Percentiles rank a stretch among this genome's conserved stretches.
Evolutionary conservation across 2,797 vertebrate species (phyloP).

Genomic region (Hafferia zeledoni): DNA sequence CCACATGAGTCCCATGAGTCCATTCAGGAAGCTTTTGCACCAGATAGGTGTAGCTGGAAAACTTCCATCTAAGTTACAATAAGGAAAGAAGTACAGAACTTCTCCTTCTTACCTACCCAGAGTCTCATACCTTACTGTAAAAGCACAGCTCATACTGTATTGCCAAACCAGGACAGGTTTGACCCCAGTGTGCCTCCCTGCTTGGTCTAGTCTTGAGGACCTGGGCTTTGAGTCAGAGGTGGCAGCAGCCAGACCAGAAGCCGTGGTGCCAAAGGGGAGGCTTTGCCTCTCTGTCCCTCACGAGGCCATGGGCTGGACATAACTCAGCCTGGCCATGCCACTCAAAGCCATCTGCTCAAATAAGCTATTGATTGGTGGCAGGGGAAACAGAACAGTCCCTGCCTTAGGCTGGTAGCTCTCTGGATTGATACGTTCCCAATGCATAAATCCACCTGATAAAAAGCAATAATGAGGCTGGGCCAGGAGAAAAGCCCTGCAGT

Average conservation of each 20-base stretch:
- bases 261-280: not conserved
- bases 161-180: not conserved
- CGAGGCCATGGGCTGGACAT: not conserved
- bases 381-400: slow-evolving; percentile 2
- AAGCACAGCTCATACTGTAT: not conserved
- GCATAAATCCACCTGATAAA: slow-evolving; percentile 71
- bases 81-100: not conserved
- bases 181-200: not conserved
- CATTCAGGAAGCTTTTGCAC: not conserved
- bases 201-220: not conserved
- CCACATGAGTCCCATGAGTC: not conserved
- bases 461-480: slow-evolving; percentile 65
- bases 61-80: not conserved
- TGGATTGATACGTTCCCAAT: slow-evolving; percentile 54
- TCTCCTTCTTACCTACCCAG: not conserved
- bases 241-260: not conserved
- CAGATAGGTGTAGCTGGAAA: not conserved
- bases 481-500: slow-evolving; percentile 76
- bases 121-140: not conserved
- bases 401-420: slow-evolving; percentile 40
- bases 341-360: slow-evolving; percentile 31
- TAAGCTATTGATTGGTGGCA: slow-evolving; percentile 27
- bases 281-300: not conserved
- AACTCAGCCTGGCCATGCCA: not conserved
- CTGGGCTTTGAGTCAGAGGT: not conserved